Conservation (phyloP, 2,888 invertebrate genomes). For the Pollenia angustigena region DNA sequence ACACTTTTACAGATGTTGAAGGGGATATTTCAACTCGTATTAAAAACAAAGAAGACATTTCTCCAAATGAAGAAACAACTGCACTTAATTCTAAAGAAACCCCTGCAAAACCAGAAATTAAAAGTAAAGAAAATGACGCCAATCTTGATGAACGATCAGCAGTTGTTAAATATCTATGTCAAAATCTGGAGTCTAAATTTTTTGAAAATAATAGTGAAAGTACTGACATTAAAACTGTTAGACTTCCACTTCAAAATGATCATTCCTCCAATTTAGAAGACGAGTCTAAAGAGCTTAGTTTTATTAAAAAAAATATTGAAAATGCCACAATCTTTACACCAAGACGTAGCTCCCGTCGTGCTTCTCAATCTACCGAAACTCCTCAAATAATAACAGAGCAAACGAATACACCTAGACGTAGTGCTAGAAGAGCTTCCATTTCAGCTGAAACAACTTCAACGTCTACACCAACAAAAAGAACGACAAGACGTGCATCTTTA, state of each 20-base stretch:
- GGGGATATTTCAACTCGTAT: background rate
- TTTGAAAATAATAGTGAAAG: background rate
- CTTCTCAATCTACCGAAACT: slow-evolving; percentile 54
- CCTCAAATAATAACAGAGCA: background rate
- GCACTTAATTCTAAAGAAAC: background rate
- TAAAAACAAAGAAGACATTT: background rate
- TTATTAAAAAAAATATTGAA: slow-evolving; percentile 17
- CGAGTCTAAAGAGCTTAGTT: background rate
- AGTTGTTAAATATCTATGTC: background rate
- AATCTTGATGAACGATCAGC: background rate
- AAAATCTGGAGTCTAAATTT: background rate
- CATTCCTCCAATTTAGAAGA: background rate
- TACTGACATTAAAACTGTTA: background rate
- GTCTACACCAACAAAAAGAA: slow-evolving; percentile 40
- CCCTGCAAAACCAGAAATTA: background rate
- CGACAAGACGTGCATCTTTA: slow-evolving; percentile 61
- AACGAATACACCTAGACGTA: slow-evolving; percentile 73
- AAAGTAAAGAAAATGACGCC: background rate
- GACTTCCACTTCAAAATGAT: background rate
- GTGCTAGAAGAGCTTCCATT: slow-evolving; percentile 73
- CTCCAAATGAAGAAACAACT: background rate
- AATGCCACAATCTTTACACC: slow-evolving; percentile 25
- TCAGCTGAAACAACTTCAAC: slow-evolving; percentile 56
- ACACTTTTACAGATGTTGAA: too few relatives aligned
- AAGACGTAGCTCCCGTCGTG: slow-evolving; percentile 50